A percentile compares a stretch with the other conserved stretches of the same genome.
phyloP scores from a whole-genome alignment of 2,888 invertebrate species.

The Mythimna impura region DNA sequence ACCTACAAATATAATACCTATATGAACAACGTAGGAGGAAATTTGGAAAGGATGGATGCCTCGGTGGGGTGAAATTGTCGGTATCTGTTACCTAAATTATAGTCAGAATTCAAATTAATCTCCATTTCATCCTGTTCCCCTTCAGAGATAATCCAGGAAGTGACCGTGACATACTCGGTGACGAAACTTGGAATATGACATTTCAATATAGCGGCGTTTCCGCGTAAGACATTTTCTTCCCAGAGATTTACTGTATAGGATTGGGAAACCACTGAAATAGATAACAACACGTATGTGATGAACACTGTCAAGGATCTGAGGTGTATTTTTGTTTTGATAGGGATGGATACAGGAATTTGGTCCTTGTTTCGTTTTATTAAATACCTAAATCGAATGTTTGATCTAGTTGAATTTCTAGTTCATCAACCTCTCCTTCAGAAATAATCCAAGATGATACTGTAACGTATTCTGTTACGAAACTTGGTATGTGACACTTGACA shows the following conservation, averaged over 20 bases:
- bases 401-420: constrained; percentile 82
- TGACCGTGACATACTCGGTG: constrained; percentile 96
- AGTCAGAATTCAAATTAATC: constrained; percentile 86
- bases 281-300: constrained; percentile 21
- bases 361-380: constrained; percentile 6
- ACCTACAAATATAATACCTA: not conserved
- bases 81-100: constrained; percentile 81
- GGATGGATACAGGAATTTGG: constrained; percentile 30
- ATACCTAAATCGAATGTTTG: constrained; percentile 83
- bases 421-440: constrained; percentile 92
- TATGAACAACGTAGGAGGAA: constrained; percentile 33
- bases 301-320: constrained; percentile 5
- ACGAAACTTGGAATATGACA: constrained; percentile 98
- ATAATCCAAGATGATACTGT: constrained; percentile 96
- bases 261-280: constrained; percentile 95
- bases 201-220: constrained; percentile 97
- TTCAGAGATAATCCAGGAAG: constrained; percentile 95
- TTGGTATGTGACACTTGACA: constrained; percentile 97
- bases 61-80: constrained; percentile 34
- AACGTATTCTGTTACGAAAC: constrained; percentile 97
- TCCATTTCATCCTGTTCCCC: constrained; percentile 88
- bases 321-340: constrained; percentile 9
- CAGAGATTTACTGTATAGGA: constrained; percentile 96
- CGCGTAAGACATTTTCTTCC: constrained; percentile 97
- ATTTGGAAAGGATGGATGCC: constrained; percentile 50